Evolutionary conservation across 2,113 vertebrate genomes (phyloP), one percentile per base, ranked within the genome.

Genomic region (Atractosteus spatula): DNA sequence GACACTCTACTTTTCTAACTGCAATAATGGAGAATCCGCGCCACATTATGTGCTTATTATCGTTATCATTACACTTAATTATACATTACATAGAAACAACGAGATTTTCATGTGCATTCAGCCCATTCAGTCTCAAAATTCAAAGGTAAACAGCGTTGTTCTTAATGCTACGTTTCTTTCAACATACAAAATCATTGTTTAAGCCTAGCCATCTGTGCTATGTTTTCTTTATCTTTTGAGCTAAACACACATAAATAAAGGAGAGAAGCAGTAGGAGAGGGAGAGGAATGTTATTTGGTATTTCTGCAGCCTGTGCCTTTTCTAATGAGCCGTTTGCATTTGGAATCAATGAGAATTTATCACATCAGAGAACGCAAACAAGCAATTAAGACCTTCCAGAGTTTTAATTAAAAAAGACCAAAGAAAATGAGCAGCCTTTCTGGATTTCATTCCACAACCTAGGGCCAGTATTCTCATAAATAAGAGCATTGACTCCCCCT

Each of bases 391-490:
- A 54, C 64, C n/a, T 14, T 57, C 61, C 64, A 29, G 29, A 71
- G 42, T 78, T 87, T 79, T 66, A 74, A 17, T 55, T 74, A 70
- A 69, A 41, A 41, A 17, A 56, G 8, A 64, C 71, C 72, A 45
- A 73, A 63, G 56, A 57, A 67, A 63, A 29, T 29, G 29, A 29
- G 43, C 68, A 75, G 57, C 29, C 73, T 74, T 67, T 67, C 55
- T 72, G 71, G 17, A 68, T 16, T 81, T 1, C 56, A 68, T 17
- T 73, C 74, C 71, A 68, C 76, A 71, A 72, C 51, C 63, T 74
- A 7, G 43, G 70, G 76, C 76, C 72, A 77, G 74, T 77, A 71
- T 74, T 74, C 72, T 71, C 76, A 68, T 61, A 41, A 74, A 51
- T 61, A 11, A 78, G 29, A 70, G 56, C 73, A 77, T 70, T 0